Conservation (phyloP, 2,888 invertebrate species). For the Callimorpha dominula region DNA sequence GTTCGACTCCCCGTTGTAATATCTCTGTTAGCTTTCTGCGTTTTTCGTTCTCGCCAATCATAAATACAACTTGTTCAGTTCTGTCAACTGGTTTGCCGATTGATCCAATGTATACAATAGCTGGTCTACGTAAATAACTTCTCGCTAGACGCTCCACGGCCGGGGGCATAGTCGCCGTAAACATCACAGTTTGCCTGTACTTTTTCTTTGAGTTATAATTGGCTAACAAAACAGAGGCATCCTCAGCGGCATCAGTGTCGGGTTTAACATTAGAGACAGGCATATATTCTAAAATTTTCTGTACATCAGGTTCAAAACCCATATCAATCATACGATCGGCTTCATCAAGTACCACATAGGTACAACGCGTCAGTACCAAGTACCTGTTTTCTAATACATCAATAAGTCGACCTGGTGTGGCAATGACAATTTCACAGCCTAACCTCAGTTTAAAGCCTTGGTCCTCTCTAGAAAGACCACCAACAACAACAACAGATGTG, state of each 20-base stretch:
- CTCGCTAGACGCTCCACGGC: conserved; percentile 98
- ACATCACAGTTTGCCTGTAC: conserved; percentile 99
- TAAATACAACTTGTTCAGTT: conserved; percentile 98
- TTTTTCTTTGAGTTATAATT: conserved; percentile 99
- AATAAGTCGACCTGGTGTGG: conserved; percentile 99
- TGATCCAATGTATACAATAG: conserved; percentile 99
- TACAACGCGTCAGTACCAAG: conserved; percentile 98
- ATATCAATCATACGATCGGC: conserved; percentile 99
- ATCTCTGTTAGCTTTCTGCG: conserved; percentile 98
- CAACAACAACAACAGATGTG: conserved; percentile 98
- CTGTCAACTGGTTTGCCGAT: conserved; percentile 98
- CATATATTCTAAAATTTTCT: conserved; percentile 98
- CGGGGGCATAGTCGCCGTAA: conserved; percentile 99
- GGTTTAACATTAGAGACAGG: conserved; percentile 99
- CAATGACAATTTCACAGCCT: conserved; percentile 99
- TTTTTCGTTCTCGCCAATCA: conserved; percentile 98
- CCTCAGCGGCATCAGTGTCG: conserved; percentile 99
- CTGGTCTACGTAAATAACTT: conserved; percentile 97
- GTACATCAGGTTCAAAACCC: conserved; percentile 99
- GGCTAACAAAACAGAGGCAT: conserved; percentile 94
- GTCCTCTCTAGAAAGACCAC: conserved; percentile 98
- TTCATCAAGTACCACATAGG: conserved; percentile 98
- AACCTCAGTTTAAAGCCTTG: conserved; percentile 98
- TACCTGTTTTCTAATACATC: conserved; percentile 99
- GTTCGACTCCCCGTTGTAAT: conserved; percentile 94